Percentiles rank a stretch among this genome's conserved stretches.
Evolutionary conservation across 53 echinoderm and acorn worm species (phyloP).

Genomic region (Stichopus horrens): DNA sequence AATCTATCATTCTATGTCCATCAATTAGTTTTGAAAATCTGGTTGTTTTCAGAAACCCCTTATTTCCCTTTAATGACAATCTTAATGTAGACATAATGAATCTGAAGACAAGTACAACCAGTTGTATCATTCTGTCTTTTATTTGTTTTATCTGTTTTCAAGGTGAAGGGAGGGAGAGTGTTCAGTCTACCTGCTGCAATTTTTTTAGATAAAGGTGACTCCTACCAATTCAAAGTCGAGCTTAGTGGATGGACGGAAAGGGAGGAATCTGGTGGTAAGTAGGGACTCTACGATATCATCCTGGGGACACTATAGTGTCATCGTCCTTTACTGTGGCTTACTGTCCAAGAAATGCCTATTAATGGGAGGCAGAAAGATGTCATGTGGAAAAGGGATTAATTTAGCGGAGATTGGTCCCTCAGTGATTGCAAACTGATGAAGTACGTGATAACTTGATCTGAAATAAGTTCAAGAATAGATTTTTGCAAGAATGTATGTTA

Average conservation of each 20-base stretch:
- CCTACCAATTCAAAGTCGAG: constrained; percentile 8
- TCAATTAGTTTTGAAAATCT: background rate
- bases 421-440: too few relatives aligned
- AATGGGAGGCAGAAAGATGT: too few relatives aligned
- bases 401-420: too few relatives aligned
- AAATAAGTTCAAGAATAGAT: too few relatives aligned
- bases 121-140: background rate
- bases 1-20: background rate
- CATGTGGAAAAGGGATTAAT: too few relatives aligned
- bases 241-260: constrained; percentile 7
- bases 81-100: too few relatives aligned
- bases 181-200: constrained; percentile 12
- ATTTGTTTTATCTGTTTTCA: background rate
- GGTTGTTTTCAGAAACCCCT: background rate
- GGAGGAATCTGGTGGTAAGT: background rate
- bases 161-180: constrained; percentile 13
- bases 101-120: background rate
- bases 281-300: background rate
- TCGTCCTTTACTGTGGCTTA: too few relatives aligned
- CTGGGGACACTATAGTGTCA: background rate
- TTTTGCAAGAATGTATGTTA: too few relatives aligned
- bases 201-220: constrained; percentile 23
- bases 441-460: too few relatives aligned
- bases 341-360: too few relatives aligned
- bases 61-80: background rate